Percentiles rank a stretch among this genome's conserved stretches.
Conservation (phyloP, 1,140 invertebrate genomes). For the Drosophila quadrilineata region DNA sequence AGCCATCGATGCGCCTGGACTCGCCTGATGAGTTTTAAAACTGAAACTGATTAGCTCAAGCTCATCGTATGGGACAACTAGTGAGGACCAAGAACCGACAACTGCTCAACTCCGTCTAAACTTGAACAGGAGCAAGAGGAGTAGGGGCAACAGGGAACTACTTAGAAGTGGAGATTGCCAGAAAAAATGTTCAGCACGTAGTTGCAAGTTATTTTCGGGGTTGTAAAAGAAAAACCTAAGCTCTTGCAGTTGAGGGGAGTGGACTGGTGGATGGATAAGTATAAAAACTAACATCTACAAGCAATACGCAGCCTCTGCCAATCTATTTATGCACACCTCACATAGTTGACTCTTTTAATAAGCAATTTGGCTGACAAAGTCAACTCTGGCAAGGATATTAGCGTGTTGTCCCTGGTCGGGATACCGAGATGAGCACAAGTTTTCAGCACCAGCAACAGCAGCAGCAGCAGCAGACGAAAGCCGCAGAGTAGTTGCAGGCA, state of each 20-base stretch:
- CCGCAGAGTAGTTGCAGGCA: background rate
- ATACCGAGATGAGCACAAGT: too few species aligned
- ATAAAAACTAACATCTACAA: background rate
- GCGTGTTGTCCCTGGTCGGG: slow-evolving; percentile 21
- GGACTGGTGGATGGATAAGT: background rate
- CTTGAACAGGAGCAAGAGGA: background rate
- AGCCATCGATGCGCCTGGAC: too few species aligned
- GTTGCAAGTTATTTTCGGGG: slow-evolving; percentile 8
- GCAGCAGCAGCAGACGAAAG: background rate
- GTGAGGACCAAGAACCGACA: background rate
- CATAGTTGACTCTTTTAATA: slow-evolving; percentile 69
- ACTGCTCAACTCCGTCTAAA: background rate
- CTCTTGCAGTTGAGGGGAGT: background rate
- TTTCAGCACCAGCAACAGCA: too few species aligned
- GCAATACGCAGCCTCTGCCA: slow-evolving; percentile 18
- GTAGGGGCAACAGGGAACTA: background rate
- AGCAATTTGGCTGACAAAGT: slow-evolving; percentile 64
- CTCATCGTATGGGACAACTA: background rate
- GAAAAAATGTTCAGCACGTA: slow-evolving; percentile 20
- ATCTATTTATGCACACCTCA: slow-evolving; percentile 35
- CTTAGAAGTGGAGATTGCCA: background rate
- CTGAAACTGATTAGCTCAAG: slow-evolving; percentile 13
- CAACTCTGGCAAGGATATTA: slow-evolving; percentile 57
- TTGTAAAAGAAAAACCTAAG: slow-evolving; percentile 21
- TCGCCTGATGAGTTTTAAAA: slow-evolving; percentile 14